A percentile compares a stretch with the other conserved stretches of the same genome.
Evolutionary conservation across 2,797 vertebrate genomes (phyloP).

Genomic region (Poecile montanus): DNA sequence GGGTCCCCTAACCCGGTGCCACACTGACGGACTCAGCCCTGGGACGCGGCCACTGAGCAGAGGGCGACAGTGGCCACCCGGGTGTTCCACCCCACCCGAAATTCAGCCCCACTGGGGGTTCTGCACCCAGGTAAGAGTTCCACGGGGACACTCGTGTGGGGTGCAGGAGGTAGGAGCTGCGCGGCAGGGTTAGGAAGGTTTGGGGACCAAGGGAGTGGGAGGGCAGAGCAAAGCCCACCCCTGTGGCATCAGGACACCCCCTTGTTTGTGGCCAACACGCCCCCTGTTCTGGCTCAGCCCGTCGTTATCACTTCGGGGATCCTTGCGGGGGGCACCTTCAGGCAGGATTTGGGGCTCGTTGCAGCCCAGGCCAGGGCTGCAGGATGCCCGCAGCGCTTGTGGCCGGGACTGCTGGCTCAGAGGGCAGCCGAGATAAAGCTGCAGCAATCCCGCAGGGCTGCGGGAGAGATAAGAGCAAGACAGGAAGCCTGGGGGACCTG

Average conservation of each 20-base stretch:
- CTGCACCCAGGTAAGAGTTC: background rate
- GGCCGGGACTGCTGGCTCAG: slow-evolving; percentile 3
- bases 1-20: background rate
- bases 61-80: accelerated
- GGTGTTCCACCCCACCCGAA: background rate
- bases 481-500: background rate
- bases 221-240: background rate
- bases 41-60: accelerated
- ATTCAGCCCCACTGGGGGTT: accelerated
- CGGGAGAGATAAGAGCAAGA: background rate
- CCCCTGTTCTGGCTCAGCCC: background rate
- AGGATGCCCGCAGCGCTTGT: accelerated
- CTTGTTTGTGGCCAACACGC: too few relatives aligned
- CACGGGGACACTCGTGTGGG: background rate
- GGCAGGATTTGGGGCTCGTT: background rate
- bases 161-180: background rate
- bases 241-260: background rate
- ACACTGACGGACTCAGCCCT: background rate
- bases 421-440: background rate
- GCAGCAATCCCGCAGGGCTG: background rate
- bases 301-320: accelerated
- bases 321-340: accelerated
- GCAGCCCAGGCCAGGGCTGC: background rate
- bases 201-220: background rate
- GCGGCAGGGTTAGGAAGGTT: background rate